phyloP scores from a whole-genome alignment of 2,888 invertebrate species.

The Chalcis sispes region DNA sequence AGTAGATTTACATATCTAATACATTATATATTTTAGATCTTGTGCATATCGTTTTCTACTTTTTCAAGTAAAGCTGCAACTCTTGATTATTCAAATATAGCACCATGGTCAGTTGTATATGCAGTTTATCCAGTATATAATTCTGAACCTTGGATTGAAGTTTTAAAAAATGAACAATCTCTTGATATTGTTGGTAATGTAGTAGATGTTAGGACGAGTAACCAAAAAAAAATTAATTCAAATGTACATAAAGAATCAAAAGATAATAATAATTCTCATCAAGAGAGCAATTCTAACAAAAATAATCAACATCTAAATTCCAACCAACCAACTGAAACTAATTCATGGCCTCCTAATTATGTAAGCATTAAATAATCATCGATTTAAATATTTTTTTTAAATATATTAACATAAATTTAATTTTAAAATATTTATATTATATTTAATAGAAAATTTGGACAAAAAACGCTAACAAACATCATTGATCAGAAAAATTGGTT shows the following conservation, averaged over 20 bases:
- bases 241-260: not conserved
- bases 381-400: not conserved
- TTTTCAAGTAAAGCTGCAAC: constrained; percentile 28
- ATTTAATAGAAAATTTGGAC: constrained; percentile 39
- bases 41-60: constrained; percentile 29
- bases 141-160: constrained; percentile 27
- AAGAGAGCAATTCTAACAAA: not conserved
- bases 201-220: constrained; percentile 9
- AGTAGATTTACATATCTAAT: constrained; percentile 13
- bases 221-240: not conserved
- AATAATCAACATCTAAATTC: constrained; percentile 13
- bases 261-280: constrained; percentile 16
- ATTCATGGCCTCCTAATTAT: constrained; percentile 29
- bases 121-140: constrained; percentile 39
- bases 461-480: constrained; percentile 26
- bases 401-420: not conserved
- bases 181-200: constrained; percentile 15
- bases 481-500: constrained; percentile 15
- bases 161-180: constrained; percentile 37
- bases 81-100: constrained; percentile 47
- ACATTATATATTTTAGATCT: constrained; percentile 43
- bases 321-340: constrained; percentile 17
- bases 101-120: constrained; percentile 43
- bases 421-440: constrained; percentile 4
- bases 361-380: too few species aligned